A percentile compares a stretch with the other conserved stretches of the same genome.
Conservation (phyloP, 2,888 invertebrate genomes). For the Caenorhabditis imperialis region DNA sequence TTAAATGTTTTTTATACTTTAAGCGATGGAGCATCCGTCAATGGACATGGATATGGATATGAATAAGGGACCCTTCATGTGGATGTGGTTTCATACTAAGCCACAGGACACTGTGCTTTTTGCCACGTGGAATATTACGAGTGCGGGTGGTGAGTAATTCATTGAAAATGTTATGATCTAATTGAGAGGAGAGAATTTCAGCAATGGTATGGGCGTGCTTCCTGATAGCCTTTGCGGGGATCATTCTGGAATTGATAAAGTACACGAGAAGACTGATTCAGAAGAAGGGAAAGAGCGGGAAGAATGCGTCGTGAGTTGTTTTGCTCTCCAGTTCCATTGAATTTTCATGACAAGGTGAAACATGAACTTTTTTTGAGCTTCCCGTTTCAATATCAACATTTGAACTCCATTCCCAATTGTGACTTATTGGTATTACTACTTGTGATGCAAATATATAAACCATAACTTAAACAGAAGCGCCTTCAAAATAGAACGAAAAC, state of each 20-base stretch:
- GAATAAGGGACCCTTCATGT: slow-evolving; percentile 63
- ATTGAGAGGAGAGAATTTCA: slow-evolving; percentile 32
- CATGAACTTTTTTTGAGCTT: background rate
- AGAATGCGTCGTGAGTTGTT: slow-evolving; percentile 17
- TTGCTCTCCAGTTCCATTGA: too few species aligned
- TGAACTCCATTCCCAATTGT: too few species aligned
- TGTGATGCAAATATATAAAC: too few species aligned
- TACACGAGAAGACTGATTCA: slow-evolving; percentile 66
- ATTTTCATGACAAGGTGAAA: too few species aligned
- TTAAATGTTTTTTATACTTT: too few species aligned
- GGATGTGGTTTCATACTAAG: slow-evolving; percentile 77
- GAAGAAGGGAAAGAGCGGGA: slow-evolving; percentile 9
- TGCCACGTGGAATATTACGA: slow-evolving; percentile 70
- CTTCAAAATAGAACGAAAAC: background rate
- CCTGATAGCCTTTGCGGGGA: slow-evolving; percentile 63
- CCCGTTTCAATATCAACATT: too few species aligned
- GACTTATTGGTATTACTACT: too few species aligned
- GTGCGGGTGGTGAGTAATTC: slow-evolving; percentile 63
- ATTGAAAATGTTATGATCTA: background rate
- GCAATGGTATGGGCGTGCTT: slow-evolving; percentile 70
- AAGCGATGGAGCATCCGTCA: background rate
- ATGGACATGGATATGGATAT: slow-evolving; percentile 44
- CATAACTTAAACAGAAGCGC: too few species aligned
- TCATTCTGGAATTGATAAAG: slow-evolving; percentile 70
- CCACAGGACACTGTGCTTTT: slow-evolving; percentile 74